Percentiles rank a stretch among this genome's conserved stretches.
Evolutionary conservation across 2,888 invertebrate species (phyloP).

Genomic region (Synanthedon vespiformis): DNA sequence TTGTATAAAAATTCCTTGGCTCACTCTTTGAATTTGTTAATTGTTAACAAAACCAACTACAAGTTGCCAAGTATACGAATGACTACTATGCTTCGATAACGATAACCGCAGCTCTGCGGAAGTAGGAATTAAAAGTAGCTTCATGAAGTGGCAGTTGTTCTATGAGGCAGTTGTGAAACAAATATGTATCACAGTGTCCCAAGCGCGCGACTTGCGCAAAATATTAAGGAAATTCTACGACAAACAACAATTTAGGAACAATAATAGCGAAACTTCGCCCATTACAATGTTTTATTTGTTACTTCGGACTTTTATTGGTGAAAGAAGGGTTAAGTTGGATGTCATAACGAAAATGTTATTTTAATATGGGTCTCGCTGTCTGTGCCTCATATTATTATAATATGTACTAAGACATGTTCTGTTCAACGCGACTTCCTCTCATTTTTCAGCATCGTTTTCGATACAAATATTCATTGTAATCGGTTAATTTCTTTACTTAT

Average conservation of each 20-base stretch:
- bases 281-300: conserved; percentile 21
- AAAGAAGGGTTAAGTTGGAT: conserved; percentile 1
- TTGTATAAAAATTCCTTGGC: no score
- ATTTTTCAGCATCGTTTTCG: no score
- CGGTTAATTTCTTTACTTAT: no score
- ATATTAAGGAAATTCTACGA: conserved; percentile 8
- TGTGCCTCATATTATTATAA: no score
- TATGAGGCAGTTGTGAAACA: neutral
- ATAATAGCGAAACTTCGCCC: conserved; percentile 20
- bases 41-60: no score
- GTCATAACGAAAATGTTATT: conserved; percentile 22
- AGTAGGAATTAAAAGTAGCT: neutral
- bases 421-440: no score
- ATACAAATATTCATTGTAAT: no score
- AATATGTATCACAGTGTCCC: neutral
- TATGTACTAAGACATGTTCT: no score
- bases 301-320: neutral
- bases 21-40: no score
- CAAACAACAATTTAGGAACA: conserved; percentile 23
- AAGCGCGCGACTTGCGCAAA: neutral
- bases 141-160: neutral
- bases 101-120: neutral
- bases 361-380: neutral
- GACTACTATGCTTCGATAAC: no score
- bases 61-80: no score